These are phyloP conservation scores for Seira ritae DNA, from an alignment of 2,888 invertebrate genomes.

Conservation along the genomic window DNA sequence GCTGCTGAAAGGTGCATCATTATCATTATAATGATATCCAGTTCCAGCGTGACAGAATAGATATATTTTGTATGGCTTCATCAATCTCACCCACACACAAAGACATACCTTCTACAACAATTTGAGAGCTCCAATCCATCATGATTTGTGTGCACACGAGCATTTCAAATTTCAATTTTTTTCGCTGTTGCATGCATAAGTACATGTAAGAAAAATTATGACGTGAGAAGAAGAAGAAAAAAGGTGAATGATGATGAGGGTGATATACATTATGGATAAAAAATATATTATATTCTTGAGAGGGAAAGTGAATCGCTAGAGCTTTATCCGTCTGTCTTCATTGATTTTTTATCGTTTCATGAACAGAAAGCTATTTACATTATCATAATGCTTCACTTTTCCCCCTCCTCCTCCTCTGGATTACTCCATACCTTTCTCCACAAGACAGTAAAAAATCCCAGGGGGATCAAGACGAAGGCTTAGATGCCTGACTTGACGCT, in stretches of 20 bases:
- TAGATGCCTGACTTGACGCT: conserved; percentile 14
- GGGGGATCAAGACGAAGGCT: conserved; percentile 3
- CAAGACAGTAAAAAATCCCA: conserved; percentile 14
- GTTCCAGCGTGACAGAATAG: too few species aligned
- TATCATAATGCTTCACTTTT: conserved; percentile 34
- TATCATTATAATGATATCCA: too few species aligned
- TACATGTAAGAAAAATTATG: neutral
- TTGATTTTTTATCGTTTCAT: conserved; percentile 38
- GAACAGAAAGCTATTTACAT: conserved; percentile 24
- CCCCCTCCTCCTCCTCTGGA: neutral
- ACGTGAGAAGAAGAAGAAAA: neutral
- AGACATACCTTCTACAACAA: too few species aligned
- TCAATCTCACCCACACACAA: too few species aligned
- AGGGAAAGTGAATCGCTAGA: neutral
- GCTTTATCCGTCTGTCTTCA: conserved; percentile 36
- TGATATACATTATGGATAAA: neutral
- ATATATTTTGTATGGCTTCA: too few species aligned
- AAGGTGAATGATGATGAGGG: neutral
- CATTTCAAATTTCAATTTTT: conserved; percentile 2
- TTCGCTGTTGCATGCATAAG: conserved; percentile 16
- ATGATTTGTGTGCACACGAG: neutral
- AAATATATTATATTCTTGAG: neutral
- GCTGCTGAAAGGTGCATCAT: too few species aligned
- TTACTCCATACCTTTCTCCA: neutral
- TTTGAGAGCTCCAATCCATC: neutral